Conservation (phyloP, 2,888 invertebrate species). For the Mesochorus sp. region DNA sequence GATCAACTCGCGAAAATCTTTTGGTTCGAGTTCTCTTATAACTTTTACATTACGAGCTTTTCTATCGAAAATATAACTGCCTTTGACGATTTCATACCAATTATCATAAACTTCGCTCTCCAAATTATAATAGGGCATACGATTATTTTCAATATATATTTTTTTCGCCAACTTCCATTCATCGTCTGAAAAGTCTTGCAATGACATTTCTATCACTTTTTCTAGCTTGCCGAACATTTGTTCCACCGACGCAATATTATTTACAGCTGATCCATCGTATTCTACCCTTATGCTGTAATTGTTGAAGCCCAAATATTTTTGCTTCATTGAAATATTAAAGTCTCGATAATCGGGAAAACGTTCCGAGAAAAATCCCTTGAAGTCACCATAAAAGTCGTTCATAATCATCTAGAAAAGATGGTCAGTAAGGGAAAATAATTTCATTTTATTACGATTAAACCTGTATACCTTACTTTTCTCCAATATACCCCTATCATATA, state of each 20-base stretch:
- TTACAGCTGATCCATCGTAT: not conserved
- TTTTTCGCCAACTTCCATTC: not conserved
- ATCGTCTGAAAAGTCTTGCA: too few relatives aligned
- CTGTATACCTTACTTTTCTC: too few relatives aligned
- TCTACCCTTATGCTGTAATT: not conserved
- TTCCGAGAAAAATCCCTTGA: not conserved
- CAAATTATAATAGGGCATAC: not conserved
- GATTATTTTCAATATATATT: not conserved
- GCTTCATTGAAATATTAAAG: not conserved
- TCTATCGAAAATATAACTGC: not conserved
- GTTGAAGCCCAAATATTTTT: not conserved
- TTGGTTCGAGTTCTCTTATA: not conserved
- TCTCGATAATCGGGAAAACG: too few relatives aligned
- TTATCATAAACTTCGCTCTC: not conserved
- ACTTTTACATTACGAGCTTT: not conserved
- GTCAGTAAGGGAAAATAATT: not conserved
- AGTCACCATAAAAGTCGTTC: not conserved
- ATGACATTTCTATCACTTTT: not conserved
- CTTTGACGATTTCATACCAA: not conserved
- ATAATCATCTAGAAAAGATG: not conserved
- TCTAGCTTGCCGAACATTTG: not conserved
- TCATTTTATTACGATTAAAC: not conserved
- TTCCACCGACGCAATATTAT: not conserved
- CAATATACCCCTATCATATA: too few relatives aligned
- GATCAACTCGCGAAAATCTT: not conserved